Evolutionary conservation across 2,888 invertebrate genomes (phyloP).

Genomic region (Petrophora chlorosata): DNA sequence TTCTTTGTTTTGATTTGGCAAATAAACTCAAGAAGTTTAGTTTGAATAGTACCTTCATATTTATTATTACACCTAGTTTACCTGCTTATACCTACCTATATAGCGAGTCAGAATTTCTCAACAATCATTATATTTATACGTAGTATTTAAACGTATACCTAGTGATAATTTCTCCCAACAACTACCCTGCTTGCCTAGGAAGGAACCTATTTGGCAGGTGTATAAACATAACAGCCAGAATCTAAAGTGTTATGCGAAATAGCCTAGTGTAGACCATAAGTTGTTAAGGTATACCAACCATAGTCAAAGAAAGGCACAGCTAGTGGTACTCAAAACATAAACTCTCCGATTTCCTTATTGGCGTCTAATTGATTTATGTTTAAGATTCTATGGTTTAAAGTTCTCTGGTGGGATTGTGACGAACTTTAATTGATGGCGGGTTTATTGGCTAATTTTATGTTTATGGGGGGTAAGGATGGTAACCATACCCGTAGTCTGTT

Average conservation of each 20-base stretch:
- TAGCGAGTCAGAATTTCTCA: too few species aligned
- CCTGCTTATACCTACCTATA: too few species aligned
- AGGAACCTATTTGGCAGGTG: neutral
- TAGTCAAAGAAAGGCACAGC: slow-evolving; percentile 4
- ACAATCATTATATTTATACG: too few species aligned
- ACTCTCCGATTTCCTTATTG: slow-evolving; percentile 49
- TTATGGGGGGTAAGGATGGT: slow-evolving; percentile 26
- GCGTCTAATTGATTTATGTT: slow-evolving; percentile 49
- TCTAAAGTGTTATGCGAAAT: neutral
- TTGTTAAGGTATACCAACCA: neutral
- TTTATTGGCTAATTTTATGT: slow-evolving; percentile 51
- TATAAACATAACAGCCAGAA: neutral
- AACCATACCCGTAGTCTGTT: neutral
- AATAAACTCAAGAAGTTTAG: too few species aligned
- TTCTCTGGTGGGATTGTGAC: slow-evolving; percentile 42
- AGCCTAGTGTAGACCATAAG: neutral
- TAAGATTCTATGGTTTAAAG: slow-evolving; percentile 32
- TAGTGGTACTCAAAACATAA: slow-evolving; percentile 39
- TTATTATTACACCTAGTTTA: too few species aligned
- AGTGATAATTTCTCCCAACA: too few species aligned
- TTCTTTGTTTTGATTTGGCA: too few species aligned
- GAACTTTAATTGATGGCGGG: slow-evolving; percentile 49
- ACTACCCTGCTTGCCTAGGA: too few species aligned
- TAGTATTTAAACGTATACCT: too few species aligned
- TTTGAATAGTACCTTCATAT: too few species aligned